A percentile compares a stretch with the other conserved stretches of the same genome.
phyloP scores from a whole-genome alignment of 2,797 vertebrate species.

The Hypotaenidia philippensis region DNA sequence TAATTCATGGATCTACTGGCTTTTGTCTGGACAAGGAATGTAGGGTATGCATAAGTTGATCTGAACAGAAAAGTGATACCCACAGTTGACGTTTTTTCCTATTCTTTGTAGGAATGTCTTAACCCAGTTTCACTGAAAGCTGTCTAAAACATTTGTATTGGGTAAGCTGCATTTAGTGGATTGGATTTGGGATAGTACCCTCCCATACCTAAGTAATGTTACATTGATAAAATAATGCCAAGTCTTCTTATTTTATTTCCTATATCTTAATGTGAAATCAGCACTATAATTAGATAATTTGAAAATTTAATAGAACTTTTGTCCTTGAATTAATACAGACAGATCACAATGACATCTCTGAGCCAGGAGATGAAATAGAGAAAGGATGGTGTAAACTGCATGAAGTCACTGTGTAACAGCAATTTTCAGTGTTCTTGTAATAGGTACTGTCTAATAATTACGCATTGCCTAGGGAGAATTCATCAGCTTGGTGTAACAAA shows the following conservation, averaged over 20 bases:
- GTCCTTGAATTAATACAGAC: slow-evolving; percentile 60
- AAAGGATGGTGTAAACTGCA: not conserved
- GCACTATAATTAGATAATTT: slow-evolving; percentile 65
- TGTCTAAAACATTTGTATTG: not conserved
- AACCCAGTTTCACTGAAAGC: not conserved
- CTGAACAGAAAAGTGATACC: not conserved
- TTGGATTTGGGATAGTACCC: not conserved
- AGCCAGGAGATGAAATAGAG: slow-evolving; percentile 7
- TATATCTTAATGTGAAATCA: slow-evolving; percentile 48
- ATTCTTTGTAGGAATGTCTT: not conserved
- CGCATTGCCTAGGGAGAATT: slow-evolving; percentile 66
- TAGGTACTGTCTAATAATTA: slow-evolving; percentile 74
- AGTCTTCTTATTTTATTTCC: slow-evolving; percentile 42
- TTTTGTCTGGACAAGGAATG: not conserved
- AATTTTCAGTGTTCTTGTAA: slow-evolving; percentile 72
- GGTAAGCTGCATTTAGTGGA: not conserved
- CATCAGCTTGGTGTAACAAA: slow-evolving; percentile 69
- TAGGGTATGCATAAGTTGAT: not conserved
- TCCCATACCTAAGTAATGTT: not conserved
- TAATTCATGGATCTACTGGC: not conserved
- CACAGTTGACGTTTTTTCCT: not conserved
- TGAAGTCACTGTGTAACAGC: slow-evolving; percentile 33
- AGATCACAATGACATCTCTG: slow-evolving; percentile 38
- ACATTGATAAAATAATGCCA: slow-evolving; percentile 5
- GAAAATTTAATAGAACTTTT: slow-evolving; percentile 73